These are phyloP conservation scores for Cheilosia soror DNA, from an alignment of 2,888 invertebrate species.

Conservation along the genomic window DNA sequence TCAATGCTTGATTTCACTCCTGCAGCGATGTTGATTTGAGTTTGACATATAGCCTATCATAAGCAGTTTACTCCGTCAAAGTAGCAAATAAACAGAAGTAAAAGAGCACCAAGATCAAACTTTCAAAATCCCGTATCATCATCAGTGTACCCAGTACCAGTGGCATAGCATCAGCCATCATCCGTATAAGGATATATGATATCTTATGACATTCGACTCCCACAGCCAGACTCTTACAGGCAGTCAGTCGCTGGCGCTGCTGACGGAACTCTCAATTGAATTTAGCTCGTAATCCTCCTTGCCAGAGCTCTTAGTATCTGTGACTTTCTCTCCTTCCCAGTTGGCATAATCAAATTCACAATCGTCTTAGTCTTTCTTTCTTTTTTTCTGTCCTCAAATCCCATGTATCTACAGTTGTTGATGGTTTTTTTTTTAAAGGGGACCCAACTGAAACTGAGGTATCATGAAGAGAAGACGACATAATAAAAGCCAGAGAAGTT, in stretches of 20 bases:
- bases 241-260: background rate
- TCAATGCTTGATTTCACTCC: conserved; percentile 54
- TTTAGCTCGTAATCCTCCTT: conserved; percentile 57
- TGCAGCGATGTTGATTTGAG: conserved; percentile 55
- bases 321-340: conserved; percentile 19
- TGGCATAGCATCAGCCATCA: conserved; percentile 3
- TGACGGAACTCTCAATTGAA: conserved; percentile 70
- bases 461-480: conserved; percentile 52
- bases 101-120: conserved; percentile 48
- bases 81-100: conserved; percentile 63
- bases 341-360: conserved; percentile 67
- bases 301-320: conserved; percentile 53
- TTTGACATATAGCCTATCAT: conserved; percentile 60
- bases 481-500: conserved; percentile 52
- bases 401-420: conserved; percentile 32
- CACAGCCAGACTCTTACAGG: background rate
- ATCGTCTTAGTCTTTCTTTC: conserved; percentile 56
- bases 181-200: conserved; percentile 44
- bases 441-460: conserved; percentile 32
- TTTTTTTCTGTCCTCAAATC: conserved; percentile 25
- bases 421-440: background rate
- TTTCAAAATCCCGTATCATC: conserved; percentile 65
- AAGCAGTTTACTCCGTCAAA: conserved; percentile 66
- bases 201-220: conserved; percentile 69
- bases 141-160: conserved; percentile 16